Evolutionary conservation across 2,888 invertebrate genomes (phyloP).

Genomic region (Drosophila neotestacea): DNA sequence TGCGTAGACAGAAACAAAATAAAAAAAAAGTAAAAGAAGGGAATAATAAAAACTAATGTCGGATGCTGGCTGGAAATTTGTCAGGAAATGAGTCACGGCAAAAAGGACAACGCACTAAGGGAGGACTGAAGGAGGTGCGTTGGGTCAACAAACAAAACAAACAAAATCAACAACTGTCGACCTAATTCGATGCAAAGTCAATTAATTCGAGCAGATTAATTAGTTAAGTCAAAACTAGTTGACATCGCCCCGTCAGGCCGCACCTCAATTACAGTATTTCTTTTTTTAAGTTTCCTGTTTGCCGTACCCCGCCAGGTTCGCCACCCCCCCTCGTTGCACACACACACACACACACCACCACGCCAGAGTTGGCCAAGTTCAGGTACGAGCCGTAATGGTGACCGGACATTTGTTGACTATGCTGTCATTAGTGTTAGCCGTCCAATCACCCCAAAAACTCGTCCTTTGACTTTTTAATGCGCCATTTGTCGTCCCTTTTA

Average conservation of each 20-base stretch:
- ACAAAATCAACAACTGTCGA: slow-evolving; percentile 61
- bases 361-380: slow-evolving; percentile 57
- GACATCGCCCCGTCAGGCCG: slow-evolving; percentile 57
- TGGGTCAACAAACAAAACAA: slow-evolving; percentile 23
- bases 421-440: slow-evolving; percentile 67
- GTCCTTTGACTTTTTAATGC: slow-evolving; percentile 66
- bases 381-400: slow-evolving; percentile 58
- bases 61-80: slow-evolving; percentile 53
- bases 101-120: slow-evolving; percentile 51
- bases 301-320: slow-evolving; percentile 2
- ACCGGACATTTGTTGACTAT: slow-evolving; percentile 55
- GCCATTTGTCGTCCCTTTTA: slow-evolving; percentile 61
- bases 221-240: slow-evolving; percentile 69
- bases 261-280: slow-evolving; percentile 54
- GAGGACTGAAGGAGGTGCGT: too few species aligned
- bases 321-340: background rate
- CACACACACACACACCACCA: background rate
- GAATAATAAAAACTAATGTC: slow-evolving; percentile 55
- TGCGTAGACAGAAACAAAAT: slow-evolving; percentile 19
- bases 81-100: slow-evolving; percentile 49
- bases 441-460: slow-evolving; percentile 60
- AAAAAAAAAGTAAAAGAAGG: slow-evolving; percentile 9
- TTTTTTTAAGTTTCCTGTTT: slow-evolving; percentile 57
- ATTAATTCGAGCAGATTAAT: slow-evolving; percentile 77
- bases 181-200: slow-evolving; percentile 76